These are phyloP conservation scores for Ephialtes manifestator DNA, from an alignment of 2,888 invertebrate genomes.

Conservation along the genomic window DNA sequence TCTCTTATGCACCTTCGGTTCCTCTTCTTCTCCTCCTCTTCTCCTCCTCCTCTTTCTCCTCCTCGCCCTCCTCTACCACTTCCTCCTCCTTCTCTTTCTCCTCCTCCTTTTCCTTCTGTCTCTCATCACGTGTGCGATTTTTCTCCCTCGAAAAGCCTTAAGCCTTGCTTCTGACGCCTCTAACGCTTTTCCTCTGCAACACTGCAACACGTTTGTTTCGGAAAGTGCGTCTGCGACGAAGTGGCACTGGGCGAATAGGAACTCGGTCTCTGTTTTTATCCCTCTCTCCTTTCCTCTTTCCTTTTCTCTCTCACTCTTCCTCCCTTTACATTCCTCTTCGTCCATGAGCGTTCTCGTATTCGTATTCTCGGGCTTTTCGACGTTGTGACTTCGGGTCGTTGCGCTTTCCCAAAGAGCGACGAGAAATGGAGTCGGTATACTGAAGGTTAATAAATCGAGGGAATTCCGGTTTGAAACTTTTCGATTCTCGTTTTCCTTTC, in stretches of 20 bases:
- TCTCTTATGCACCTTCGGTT: conserved; percentile 9
- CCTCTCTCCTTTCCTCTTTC: neutral
- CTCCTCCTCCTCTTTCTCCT: conserved; percentile 15
- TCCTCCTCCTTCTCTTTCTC: conserved; percentile 21
- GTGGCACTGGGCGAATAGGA: conserved; percentile 65
- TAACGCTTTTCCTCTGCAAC: conserved; percentile 44
- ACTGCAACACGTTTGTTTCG: conserved; percentile 67
- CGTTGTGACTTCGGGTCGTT: conserved; percentile 52
- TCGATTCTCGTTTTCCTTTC: neutral
- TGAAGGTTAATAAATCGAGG: conserved; percentile 55
- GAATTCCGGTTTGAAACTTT: conserved; percentile 21
- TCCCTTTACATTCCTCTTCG: neutral
- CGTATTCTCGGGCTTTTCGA: conserved; percentile 41
- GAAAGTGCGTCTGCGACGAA: conserved; percentile 72
- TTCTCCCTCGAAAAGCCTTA: conserved; percentile 54
- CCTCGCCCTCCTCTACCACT: conserved; percentile 12
- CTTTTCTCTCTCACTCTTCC: no score
- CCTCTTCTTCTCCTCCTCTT: conserved; percentile 19
- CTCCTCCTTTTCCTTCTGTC: conserved; percentile 18
- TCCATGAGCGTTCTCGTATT: neutral
- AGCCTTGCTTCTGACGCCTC: conserved; percentile 10
- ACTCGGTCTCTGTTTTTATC: conserved; percentile 20
- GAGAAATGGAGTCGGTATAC: conserved; percentile 13
- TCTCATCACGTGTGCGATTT: conserved; percentile 52
- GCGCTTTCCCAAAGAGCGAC: conserved; percentile 41